Evolutionary conservation across 1,140 invertebrate species (phyloP), one percentile per base, ranked within the genome.

Genomic region (Coenobita brevimanus): DNA sequence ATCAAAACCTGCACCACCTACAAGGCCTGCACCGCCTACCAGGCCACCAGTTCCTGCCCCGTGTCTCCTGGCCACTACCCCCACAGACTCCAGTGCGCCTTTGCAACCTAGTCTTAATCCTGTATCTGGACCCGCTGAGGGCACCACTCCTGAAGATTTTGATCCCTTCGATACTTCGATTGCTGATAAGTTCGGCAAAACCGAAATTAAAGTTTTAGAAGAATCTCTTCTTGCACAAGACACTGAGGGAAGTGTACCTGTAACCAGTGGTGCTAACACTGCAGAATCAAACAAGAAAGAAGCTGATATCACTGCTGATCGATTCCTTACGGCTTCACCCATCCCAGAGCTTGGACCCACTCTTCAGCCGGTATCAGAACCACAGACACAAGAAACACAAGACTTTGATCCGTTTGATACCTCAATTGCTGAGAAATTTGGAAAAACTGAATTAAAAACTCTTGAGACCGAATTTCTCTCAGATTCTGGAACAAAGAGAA

Each of bases 331-430:
- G 91, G 94, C 95, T 85, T 91, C 96, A 21, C 95, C 95, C 1
- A 95, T 95, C 0, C 94, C 94, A 38, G 92, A 93, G 79, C 93
- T 79, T 21, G 57, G 69, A n/a, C 79, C 82, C 21, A 81, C 80
- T 36, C 82, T 87, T 4, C 69, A 85, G 27, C 88, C 84, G 13
- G 86, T 84, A 36, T 15, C 80, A 36, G 62, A 75, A 21, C 10
- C 27, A 41, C 24, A n/a, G 13, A 27, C 15, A 67, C 75, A 88
- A 27, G 76, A 83, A n/a, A 91, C 92, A 54, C 93, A 93, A 27
- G 93, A 94, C 79, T 92, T 94, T 76, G 96, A 97, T 93, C 96
- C 96, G 0, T 97, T 97, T 91, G 96, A 97, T 92, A 97, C 97
- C 0, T 97, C 96, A 2, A 95, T 95, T 57, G 95, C 96, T 17